A percentile compares a stretch with the other conserved stretches of the same genome.
phyloP scores from a whole-genome alignment of 2,113 vertebrate species.

The Triplophysa rosa region DNA sequence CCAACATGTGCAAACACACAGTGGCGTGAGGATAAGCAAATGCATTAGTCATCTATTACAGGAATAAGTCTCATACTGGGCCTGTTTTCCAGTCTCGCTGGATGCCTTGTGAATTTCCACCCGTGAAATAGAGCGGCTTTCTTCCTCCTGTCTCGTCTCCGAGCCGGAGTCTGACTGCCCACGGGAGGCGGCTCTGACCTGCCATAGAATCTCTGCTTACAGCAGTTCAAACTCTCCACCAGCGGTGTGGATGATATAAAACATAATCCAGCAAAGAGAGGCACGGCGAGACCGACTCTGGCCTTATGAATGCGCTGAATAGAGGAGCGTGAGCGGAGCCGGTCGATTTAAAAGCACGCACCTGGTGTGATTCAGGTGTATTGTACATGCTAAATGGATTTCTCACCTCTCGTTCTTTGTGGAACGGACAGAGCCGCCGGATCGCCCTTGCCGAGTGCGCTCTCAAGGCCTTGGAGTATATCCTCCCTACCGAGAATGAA shows the following conservation, averaged over 20 bases:
- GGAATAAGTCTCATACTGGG: constrained; percentile 45
- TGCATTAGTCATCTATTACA: constrained; percentile 53
- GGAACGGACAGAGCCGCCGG: constrained; percentile 51
- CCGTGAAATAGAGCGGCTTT: constrained; percentile 51
- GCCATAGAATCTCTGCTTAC: constrained; percentile 47
- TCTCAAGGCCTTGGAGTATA: constrained; percentile 52
- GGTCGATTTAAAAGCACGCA: constrained; percentile 48
- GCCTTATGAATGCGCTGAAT: constrained; percentile 51
- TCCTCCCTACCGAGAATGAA: constrained; percentile 49
- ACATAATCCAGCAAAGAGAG: constrained; percentile 57
- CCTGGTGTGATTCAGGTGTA: constrained; percentile 56
- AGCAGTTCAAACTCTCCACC: constrained; percentile 52
- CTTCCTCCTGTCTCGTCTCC: constrained; percentile 39
- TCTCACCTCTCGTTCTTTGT: constrained; percentile 53
- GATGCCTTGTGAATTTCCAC: constrained; percentile 52
- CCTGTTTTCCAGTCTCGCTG: constrained; percentile 52
- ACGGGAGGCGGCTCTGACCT: constrained; percentile 45
- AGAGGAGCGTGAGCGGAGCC: constrained; percentile 43
- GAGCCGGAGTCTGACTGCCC: constrained; percentile 37
- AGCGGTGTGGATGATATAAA: constrained; percentile 54
- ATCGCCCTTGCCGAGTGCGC: constrained; percentile 45
- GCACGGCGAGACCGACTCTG: constrained; percentile 45
- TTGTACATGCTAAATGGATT: constrained; percentile 58
- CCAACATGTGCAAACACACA: constrained; percentile 47
- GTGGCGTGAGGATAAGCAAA: constrained; percentile 34